Evolutionary conservation across 2,797 vertebrate genomes (phyloP).

Genomic region (Acanthiza pusilla): DNA sequence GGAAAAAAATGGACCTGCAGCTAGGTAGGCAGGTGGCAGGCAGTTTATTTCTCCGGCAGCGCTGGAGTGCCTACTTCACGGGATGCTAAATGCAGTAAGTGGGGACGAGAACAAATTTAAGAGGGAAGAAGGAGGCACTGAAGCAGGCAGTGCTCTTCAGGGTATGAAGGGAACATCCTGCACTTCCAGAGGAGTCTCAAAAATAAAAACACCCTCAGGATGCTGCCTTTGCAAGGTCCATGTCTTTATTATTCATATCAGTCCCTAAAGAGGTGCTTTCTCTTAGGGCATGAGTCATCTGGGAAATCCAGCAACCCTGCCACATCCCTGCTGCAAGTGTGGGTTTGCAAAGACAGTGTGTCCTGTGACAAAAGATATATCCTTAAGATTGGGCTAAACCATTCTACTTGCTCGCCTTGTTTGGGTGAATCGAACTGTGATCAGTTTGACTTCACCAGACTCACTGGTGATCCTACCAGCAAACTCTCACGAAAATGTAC

Average conservation of each 20-base stretch:
- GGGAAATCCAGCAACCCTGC: neutral
- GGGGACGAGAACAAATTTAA: slow-evolving; percentile 44
- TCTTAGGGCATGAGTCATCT: neutral
- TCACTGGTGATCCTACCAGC: neutral
- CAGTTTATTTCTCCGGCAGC: slow-evolving; percentile 42
- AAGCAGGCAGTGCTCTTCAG: slow-evolving; percentile 11
- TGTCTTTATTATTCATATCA: neutral
- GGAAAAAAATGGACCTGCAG: slow-evolving; percentile 21
- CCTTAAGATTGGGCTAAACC: neutral
- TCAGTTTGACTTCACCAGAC: neutral
- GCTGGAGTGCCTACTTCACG: slow-evolving; percentile 35
- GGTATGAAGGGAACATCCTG: neutral
- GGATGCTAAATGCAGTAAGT: slow-evolving; percentile 50
- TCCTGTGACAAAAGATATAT: neutral
- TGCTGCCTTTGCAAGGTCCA: neutral
- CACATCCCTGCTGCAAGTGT: neutral
- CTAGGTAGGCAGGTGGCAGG: slow-evolving; percentile 54
- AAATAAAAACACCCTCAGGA: neutral
- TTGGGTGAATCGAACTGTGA: neutral
- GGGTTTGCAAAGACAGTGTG: neutral
- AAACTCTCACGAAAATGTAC: neutral
- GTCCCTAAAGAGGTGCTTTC: neutral
- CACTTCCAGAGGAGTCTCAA: neutral
- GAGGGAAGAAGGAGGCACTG: slow-evolving; percentile 13
- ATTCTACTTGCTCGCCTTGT: neutral